These are phyloP conservation scores for Nemotelus pantherinus DNA, from an alignment of 2,888 invertebrate species.

Conservation along the genomic window DNA sequence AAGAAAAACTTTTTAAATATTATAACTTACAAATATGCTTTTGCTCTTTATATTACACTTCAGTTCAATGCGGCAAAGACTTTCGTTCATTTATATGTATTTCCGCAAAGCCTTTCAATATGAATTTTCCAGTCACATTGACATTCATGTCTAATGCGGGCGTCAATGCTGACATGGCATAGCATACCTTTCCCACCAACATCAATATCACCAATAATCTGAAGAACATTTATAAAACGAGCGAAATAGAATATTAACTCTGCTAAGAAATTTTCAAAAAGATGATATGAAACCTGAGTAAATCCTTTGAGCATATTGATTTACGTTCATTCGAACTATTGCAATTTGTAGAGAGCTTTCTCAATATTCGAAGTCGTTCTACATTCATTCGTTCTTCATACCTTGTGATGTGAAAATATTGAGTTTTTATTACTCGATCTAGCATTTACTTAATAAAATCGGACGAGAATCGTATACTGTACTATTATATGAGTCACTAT, in stretches of 20 bases:
- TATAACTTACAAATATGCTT: too few species aligned
- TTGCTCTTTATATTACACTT: too few species aligned
- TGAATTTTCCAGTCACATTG: too few species aligned
- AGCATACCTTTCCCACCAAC: too few species aligned
- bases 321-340: not conserved
- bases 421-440: constrained; percentile 39
- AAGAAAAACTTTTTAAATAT: too few species aligned
- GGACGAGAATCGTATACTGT: not conserved
- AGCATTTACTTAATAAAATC: constrained; percentile 46
- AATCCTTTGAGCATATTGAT: constrained; percentile 45
- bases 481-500: not conserved
- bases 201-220: not conserved
- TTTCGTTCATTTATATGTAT: too few species aligned
- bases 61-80: too few species aligned
- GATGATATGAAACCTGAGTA: constrained; percentile 44
- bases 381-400: too few species aligned
- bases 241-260: not conserved
- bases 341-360: not conserved
- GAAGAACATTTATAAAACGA: constrained; percentile 23
- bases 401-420: constrained; percentile 36
- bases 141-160: too few species aligned
- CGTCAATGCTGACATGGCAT: too few species aligned
- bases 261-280: constrained; percentile 16
- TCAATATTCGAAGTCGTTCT: not conserved
- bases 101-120: too few species aligned